Conservation (phyloP, 2,888 invertebrate species). For the Dynastes grantii region DNA sequence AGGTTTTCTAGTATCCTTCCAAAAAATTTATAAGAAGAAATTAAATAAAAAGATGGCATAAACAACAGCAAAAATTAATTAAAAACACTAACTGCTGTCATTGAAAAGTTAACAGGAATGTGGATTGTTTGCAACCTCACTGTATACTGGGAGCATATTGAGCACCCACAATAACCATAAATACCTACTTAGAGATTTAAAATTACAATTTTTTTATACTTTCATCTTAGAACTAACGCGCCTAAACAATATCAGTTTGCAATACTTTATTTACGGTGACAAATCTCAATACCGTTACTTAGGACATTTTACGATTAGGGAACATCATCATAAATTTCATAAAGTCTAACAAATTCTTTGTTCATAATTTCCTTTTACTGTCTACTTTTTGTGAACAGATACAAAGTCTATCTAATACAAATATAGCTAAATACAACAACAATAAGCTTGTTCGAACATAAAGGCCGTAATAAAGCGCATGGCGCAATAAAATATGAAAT, state of each 20-base stretch:
- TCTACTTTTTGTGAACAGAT: constrained; percentile 5
- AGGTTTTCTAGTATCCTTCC: too few species aligned
- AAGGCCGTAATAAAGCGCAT: constrained; percentile 62
- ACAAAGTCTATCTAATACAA: constrained; percentile 44
- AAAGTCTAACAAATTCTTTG: constrained; percentile 29
- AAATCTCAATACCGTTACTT: constrained; percentile 1
- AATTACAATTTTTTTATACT: too few species aligned
- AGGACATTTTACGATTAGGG: constrained; percentile 11
- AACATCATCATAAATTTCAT: constrained; percentile 35
- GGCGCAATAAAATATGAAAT: constrained; percentile 63
- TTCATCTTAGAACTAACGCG: not conserved
- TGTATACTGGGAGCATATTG: too few species aligned
- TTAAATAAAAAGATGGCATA: too few species aligned
- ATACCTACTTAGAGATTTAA: not conserved
- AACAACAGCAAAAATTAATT: too few species aligned
- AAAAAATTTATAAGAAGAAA: too few species aligned
- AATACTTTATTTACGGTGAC: not conserved
- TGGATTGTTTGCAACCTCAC: too few species aligned
- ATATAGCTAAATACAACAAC: constrained; percentile 57
- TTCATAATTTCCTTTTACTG: constrained; percentile 15
- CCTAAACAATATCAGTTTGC: not conserved
- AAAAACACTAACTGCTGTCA: too few species aligned
- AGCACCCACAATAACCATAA: not conserved
- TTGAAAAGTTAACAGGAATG: too few species aligned
- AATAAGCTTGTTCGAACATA: constrained; percentile 64